Evolutionary conservation across 2,888 invertebrate species (phyloP).

Genomic region (Leptogaster cylindrica): DNA sequence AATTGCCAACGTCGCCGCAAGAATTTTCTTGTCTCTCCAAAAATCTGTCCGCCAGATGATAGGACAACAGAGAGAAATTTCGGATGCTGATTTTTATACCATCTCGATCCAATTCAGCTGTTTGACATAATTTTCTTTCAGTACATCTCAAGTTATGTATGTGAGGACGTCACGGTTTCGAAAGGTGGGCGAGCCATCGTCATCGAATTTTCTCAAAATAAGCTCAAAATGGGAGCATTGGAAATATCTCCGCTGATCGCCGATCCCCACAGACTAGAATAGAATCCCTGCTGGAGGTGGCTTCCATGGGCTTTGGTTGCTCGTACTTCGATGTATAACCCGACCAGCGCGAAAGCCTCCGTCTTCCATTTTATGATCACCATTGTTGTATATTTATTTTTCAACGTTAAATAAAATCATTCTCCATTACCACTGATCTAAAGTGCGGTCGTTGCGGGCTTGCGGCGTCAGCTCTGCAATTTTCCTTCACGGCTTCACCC

Average conservation of each 20-base stretch:
- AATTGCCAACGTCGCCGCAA: neutral
- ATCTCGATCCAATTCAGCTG: neutral
- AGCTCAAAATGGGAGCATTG: neutral
- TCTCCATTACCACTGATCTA: too few relatives aligned
- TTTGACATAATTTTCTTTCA: slow-evolving; percentile 12
- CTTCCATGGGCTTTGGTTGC: neutral
- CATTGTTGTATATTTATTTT: neutral
- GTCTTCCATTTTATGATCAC: too few relatives aligned
- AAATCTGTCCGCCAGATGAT: neutral
- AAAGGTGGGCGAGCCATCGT: slow-evolving; percentile 1
- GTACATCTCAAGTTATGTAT: neutral
- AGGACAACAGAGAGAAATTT: too few relatives aligned
- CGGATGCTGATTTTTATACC: too few relatives aligned
- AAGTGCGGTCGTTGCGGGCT: too few relatives aligned
- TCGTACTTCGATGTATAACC: slow-evolving; percentile 6
- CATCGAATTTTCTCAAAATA: slow-evolving; percentile 30
- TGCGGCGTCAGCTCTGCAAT: too few relatives aligned
- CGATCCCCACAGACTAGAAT: slow-evolving; percentile 15
- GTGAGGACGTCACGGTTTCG: slow-evolving; percentile 2
- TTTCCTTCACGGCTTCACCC: too few relatives aligned
- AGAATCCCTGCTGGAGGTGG: slow-evolving; percentile 6
- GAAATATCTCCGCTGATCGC: neutral
- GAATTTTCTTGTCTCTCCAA: neutral
- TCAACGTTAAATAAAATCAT: neutral
- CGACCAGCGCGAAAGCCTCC: slow-evolving; percentile 11